These are phyloP conservation scores for Miopithecus talapoin DNA, from an alignment of 2,797 vertebrate genomes.

Conservation along the genomic window DNA sequence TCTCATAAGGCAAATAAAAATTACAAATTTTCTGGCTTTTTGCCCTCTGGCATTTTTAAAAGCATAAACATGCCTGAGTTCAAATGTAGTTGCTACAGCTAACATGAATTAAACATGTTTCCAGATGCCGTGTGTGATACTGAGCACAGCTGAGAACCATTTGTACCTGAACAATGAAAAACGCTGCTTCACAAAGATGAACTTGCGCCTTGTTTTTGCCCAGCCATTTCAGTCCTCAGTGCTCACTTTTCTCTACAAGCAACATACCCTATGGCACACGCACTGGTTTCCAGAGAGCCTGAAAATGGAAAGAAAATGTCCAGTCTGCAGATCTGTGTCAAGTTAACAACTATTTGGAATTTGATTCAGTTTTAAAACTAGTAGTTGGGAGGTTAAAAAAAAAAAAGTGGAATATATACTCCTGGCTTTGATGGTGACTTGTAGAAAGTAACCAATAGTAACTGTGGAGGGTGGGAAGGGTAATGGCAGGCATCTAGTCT, in stretches of 20 bases:
- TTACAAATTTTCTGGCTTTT: not conserved
- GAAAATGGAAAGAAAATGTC: not conserved
- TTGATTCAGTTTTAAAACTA: not conserved
- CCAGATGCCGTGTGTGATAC: not conserved
- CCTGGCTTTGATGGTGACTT: not conserved
- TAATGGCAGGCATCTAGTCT: not conserved
- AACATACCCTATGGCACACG: not conserved
- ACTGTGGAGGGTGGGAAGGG: not conserved
- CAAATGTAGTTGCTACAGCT: slow-evolving; percentile 10
- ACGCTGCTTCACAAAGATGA: not conserved
- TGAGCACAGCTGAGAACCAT: not conserved
- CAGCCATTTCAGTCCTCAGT: not conserved
- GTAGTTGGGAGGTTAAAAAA: too few relatives aligned
- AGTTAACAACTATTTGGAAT: not conserved
- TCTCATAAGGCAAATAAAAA: slow-evolving; percentile 1
- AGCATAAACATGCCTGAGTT: slow-evolving; percentile 3
- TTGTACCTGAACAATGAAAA: not conserved
- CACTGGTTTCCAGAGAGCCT: not conserved
- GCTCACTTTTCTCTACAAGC: not conserved
- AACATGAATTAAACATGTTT: not conserved
- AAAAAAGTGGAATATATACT: not conserved
- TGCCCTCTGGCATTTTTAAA: not conserved
- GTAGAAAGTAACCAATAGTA: not conserved
- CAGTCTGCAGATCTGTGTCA: not conserved
- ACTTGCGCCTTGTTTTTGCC: not conserved